A percentile compares a stretch with the other conserved stretches of the same genome.
phyloP scores from a whole-genome alignment of 2,113 vertebrate genomes.

The Equus quagga region DNA sequence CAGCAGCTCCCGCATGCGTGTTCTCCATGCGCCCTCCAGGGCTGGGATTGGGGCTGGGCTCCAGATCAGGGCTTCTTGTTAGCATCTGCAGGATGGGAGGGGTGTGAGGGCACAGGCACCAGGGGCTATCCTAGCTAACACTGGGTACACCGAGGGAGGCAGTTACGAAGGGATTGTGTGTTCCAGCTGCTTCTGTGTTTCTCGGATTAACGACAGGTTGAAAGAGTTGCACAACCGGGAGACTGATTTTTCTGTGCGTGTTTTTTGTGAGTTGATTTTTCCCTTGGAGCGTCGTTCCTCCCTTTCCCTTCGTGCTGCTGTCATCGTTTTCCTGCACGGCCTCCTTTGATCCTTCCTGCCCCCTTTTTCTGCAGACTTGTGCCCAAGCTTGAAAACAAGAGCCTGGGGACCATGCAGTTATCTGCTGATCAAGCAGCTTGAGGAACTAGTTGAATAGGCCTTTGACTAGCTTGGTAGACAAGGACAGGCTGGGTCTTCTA shows the following conservation, averaged over 20 bases:
- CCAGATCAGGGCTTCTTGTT: neutral
- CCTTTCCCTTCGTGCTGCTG: neutral
- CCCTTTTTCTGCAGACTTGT: neutral
- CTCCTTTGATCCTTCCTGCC: neutral
- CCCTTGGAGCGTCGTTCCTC: neutral
- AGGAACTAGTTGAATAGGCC: neutral
- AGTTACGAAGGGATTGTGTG: neutral
- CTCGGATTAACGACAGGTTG: neutral
- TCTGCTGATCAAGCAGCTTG: neutral
- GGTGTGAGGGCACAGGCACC: neutral
- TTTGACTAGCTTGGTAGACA: neutral
- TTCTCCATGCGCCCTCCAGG: fast-evolving
- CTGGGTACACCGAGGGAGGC: neutral
- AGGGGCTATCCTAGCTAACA: neutral
- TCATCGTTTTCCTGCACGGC: neutral
- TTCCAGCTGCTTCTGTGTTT: neutral
- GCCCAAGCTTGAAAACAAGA: neutral
- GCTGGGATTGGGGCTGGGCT: fast-evolving
- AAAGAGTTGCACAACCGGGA: neutral
- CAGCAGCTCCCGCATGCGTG: fast-evolving
- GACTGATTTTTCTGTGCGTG: neutral
- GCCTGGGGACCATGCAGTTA: neutral
- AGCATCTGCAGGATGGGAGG: neutral
- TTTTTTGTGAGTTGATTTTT: neutral
- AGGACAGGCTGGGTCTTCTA: neutral